phyloP scores from a whole-genome alignment of 2,888 invertebrate genomes.

The Bugula neritina region DNA sequence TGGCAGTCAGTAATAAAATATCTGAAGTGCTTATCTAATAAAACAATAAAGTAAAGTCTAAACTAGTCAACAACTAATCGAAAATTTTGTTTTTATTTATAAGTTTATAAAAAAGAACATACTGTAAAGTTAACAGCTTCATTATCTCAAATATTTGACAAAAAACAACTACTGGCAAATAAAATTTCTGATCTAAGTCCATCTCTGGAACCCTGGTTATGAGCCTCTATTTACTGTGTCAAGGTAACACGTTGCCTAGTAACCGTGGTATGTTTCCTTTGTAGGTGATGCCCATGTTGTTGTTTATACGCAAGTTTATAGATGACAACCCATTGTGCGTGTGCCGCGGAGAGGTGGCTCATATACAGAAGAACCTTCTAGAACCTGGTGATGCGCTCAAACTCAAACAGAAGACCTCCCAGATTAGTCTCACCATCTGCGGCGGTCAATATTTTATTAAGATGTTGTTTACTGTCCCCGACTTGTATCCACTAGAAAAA shows the following conservation, averaged over 20 bases:
- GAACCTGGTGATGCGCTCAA: conserved; percentile 59
- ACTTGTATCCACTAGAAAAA: conserved; percentile 61
- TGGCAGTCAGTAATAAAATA: no score
- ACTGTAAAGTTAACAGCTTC: no score
- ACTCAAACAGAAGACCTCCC: conserved; percentile 64
- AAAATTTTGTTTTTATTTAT: no score
- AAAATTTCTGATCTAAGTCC: no score
- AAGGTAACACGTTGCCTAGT: not conserved
- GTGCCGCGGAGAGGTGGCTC: conserved; percentile 66
- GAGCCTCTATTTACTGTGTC: no score
- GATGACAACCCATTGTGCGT: conserved; percentile 67
- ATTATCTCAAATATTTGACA: no score
- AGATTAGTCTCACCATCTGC: conserved; percentile 59
- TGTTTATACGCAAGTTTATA: conserved; percentile 63
- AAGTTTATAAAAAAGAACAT: no score
- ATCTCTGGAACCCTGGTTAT: no score
- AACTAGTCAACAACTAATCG: no score
- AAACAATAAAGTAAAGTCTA: no score
- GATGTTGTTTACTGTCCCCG: conserved; percentile 61
- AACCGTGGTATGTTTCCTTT: conserved; percentile 32
- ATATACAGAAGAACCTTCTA: conserved; percentile 58
- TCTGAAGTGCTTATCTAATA: no score
- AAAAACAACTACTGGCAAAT: no score
- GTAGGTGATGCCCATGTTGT: conserved; percentile 59
- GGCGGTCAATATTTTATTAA: conserved; percentile 62